These are phyloP conservation scores for Ophraella communa DNA, from an alignment of 2,888 invertebrate species.

Conservation along the genomic window DNA sequence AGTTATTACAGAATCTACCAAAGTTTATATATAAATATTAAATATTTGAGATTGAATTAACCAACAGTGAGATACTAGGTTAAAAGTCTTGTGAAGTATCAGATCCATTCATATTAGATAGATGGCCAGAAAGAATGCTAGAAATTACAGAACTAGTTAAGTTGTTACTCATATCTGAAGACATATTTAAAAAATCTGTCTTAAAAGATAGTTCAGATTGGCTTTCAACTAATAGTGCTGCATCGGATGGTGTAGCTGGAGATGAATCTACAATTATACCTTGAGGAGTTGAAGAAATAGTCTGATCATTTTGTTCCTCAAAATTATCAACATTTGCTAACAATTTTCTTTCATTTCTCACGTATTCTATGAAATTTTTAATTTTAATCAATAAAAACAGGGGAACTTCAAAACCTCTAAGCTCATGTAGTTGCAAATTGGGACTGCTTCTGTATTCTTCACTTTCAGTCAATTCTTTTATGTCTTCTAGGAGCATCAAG, in stretches of 20 bases:
- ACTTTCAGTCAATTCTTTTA: conserved; percentile 74
- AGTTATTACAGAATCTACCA: not conserved
- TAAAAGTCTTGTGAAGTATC: conserved; percentile 57
- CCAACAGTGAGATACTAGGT: conserved; percentile 5
- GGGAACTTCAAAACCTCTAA: conserved; percentile 79
- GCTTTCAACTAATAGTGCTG: conserved; percentile 52
- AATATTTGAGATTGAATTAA: too few species aligned
- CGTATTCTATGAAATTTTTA: conserved; percentile 67
- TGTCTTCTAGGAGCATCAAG: conserved; percentile 79
- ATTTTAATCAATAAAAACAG: conserved; percentile 78
- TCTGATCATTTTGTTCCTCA: conserved; percentile 53
- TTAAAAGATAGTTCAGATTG: conserved; percentile 27
- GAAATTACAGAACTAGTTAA: conserved; percentile 58
- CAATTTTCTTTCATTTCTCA: conserved; percentile 55
- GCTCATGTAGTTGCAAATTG: conserved; percentile 69
- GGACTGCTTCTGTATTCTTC: conserved; percentile 75
- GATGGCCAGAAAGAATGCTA: conserved; percentile 55
- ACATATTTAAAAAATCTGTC: conserved; percentile 54
- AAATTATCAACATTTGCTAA: conserved; percentile 51
- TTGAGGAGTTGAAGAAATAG: conserved; percentile 55
- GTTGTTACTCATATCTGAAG: conserved; percentile 57
- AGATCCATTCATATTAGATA: conserved; percentile 44
- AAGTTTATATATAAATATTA: too few species aligned
- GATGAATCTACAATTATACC: conserved; percentile 55
- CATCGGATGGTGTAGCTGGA: conserved; percentile 57